These are phyloP conservation scores for Denticeps clupeoides DNA, from an alignment of 2,797 vertebrate genomes.

Conservation along the genomic window DNA sequence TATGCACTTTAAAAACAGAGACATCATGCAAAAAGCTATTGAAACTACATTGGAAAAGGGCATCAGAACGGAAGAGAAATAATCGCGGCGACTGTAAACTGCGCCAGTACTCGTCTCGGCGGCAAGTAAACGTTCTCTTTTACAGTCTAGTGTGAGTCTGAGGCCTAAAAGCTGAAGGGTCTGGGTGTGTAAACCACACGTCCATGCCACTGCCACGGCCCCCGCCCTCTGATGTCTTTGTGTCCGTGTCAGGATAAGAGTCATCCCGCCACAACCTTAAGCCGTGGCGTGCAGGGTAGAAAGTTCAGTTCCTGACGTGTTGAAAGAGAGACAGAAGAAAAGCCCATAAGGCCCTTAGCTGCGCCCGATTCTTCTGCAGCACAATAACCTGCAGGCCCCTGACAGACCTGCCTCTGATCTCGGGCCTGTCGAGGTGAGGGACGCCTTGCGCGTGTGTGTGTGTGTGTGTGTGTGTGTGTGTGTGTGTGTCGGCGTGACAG, in stretches of 20 bases:
- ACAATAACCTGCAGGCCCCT: constrained; percentile 38
- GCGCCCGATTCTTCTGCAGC: constrained; percentile 34
- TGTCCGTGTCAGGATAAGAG: constrained; percentile 33
- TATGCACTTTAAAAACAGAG: constrained; percentile 39
- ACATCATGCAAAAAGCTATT: constrained; percentile 31
- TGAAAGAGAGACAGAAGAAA: constrained; percentile 25
- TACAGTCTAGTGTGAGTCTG: no score
- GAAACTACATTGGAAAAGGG: no score
- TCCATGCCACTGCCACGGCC: constrained; percentile 12
- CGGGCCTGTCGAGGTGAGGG: constrained; percentile 27
- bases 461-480: not conserved
- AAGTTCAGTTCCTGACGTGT: constrained; percentile 1
- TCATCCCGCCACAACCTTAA: constrained; percentile 26
- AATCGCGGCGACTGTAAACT: no score
- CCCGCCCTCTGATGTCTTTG: constrained; percentile 26
- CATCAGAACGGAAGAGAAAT: no score
- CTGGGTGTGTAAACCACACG: no score
- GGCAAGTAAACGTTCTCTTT: no score
- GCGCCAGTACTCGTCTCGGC: no score
- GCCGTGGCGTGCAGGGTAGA: constrained; percentile 8
- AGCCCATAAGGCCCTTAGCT: constrained; percentile 29
- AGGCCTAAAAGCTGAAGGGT: no score
- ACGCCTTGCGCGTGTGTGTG: not conserved
- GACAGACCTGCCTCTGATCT: constrained; percentile 36
- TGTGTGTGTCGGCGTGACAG: not conserved